Evolutionary conservation across 2,888 invertebrate species (phyloP), one percentile per base, ranked within the genome.

Genomic region (Lasioglossum pauxillum): DNA sequence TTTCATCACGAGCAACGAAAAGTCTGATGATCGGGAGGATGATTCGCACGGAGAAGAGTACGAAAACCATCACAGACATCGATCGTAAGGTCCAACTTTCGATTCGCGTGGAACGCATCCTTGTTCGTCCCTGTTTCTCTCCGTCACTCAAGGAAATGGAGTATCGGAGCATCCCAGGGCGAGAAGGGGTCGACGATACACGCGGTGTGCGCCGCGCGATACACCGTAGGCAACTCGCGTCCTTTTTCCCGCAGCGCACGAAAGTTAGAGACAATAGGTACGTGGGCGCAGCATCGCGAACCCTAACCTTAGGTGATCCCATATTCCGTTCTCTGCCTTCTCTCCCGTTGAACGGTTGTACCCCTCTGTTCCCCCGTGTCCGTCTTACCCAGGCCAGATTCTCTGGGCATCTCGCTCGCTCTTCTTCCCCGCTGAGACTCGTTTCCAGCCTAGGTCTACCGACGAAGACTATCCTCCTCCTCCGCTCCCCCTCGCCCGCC

Each of bases 271-370:
- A 94, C 93, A 93, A 94, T 93, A 91, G 94, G 90, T 92, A 93
- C 93, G 94, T 94, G 93, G 94, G 94, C 94, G 94, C 94, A 93
- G 94, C 93, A 94, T 92, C 92, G 92, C 94, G 92, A 93, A 93
- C 93, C 93, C 93, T 94, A 93, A 94, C 94, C 93, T 91, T 90
- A 90, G 93, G 93, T 94, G 94, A 94, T 93, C 94, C 94, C 93
- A 92, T 94, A 94, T 94, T 94, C 93, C 94, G 93, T 92, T 91
- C 91, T 83, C 90, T 85, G 84, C 81, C 89, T 88, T 86, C 88
- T 88, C 88, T 85, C 88, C 80, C 75, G 84, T 82, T 74, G 57
- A 82, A 88, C 90, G 88, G 88, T 88, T n/a, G 31, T 64, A 7
- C 64, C 84, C 79, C 77, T 86, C 88, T 83, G 83, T 87, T 84